Percentiles rank a stretch among this genome's conserved stretches.
These are phyloP conservation scores for Tribolium castaneum DNA, from an alignment of 1,140 invertebrate genomes.

Conservation along the genomic window DNA sequence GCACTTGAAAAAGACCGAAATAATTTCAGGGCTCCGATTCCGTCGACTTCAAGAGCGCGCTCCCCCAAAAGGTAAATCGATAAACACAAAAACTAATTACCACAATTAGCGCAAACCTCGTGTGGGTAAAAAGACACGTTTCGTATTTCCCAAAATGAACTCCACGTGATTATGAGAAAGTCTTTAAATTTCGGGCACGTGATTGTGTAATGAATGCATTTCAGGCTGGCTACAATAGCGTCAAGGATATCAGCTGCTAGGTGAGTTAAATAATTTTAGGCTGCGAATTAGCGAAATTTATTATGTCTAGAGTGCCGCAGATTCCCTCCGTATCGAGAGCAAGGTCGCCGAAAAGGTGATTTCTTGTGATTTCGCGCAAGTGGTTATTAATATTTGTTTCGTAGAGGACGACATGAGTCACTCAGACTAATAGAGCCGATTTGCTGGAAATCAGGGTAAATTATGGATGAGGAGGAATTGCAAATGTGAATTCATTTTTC, in stretches of 20 bases:
- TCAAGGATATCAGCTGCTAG: conserved; percentile 46
- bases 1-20: background rate
- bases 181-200: background rate
- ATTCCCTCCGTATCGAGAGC: conserved; percentile 36
- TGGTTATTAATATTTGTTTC: background rate
- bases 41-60: background rate
- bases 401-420: conserved; percentile 40
- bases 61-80: conserved; percentile 11
- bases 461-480: background rate
- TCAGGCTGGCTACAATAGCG: conserved; percentile 40
- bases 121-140: background rate
- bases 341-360: conserved; percentile 42
- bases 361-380: background rate
- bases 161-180: background rate
- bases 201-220: conserved; percentile 4
- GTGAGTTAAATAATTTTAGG: conserved; percentile 36
- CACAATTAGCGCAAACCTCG: background rate
- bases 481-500: background rate
- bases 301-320: conserved; percentile 29
- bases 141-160: background rate
- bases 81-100: background rate
- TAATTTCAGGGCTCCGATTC: background rate
- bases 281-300: conserved; percentile 6
- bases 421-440: conserved; percentile 43
- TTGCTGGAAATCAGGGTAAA: conserved; percentile 42